Conservation (phyloP, 2,888 invertebrate genomes). For the Dryobotodes eremita region DNA sequence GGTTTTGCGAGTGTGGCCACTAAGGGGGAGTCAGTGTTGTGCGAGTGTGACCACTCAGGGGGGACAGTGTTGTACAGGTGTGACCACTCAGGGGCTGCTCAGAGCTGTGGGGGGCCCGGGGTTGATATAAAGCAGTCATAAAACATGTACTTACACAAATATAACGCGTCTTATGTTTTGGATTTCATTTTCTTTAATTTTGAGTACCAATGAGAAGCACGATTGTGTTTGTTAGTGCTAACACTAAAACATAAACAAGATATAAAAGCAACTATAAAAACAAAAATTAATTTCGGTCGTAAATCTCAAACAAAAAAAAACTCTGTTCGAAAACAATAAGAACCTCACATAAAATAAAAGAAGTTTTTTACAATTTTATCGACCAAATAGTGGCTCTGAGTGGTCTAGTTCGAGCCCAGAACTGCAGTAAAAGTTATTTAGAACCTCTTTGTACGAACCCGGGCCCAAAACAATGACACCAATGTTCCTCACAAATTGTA, state of each 20-base stretch:
- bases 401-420: conserved; percentile 73
- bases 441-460: conserved; percentile 48
- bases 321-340: conserved; percentile 31
- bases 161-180: conserved; percentile 63
- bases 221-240: neutral
- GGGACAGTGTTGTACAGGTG: conserved; percentile 70
- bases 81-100: conserved; percentile 86
- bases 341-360: conserved; percentile 30
- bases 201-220: neutral
- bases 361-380: conserved; percentile 39
- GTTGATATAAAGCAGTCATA: conserved; percentile 83
- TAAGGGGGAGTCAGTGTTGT: conserved; percentile 84
- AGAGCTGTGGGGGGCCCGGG: conserved; percentile 74
- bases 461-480: conserved; percentile 59
- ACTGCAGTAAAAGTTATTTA: conserved; percentile 59
- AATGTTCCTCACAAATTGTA: conserved; percentile 75
- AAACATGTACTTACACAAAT: conserved; percentile 78
- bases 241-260: conserved; percentile 20
- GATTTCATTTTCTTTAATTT: conserved; percentile 40
- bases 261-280: conserved; percentile 32
- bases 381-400: conserved; percentile 74
- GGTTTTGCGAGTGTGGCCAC: conserved; percentile 76
- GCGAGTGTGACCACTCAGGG: conserved; percentile 7
- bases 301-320: conserved; percentile 38
- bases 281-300: conserved; percentile 41